A percentile compares a stretch with the other conserved stretches of the same genome.
phyloP scores from a whole-genome alignment of 2,797 vertebrate genomes.

The Myotis myotis region DNA sequence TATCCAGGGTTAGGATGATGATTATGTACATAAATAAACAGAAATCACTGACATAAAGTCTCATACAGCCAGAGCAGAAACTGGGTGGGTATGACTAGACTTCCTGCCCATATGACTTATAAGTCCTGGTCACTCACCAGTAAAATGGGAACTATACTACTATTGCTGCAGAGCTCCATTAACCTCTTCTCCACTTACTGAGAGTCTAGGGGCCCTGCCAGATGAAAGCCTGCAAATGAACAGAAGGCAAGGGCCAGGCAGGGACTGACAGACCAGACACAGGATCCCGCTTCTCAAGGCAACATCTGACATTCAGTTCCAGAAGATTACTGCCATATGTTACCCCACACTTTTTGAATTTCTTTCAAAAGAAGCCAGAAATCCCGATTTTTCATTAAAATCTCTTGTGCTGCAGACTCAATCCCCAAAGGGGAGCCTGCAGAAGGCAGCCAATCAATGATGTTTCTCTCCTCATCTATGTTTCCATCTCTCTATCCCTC shows the following conservation, averaged over 20 bases:
- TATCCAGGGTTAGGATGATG: background rate
- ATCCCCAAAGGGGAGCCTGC: background rate
- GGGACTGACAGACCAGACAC: background rate
- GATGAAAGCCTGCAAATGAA: background rate
- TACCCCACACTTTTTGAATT: background rate
- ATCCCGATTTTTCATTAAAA: conserved; percentile 36
- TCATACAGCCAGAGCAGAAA: background rate
- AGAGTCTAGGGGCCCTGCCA: background rate
- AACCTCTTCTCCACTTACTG: background rate
- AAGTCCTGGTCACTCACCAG: background rate
- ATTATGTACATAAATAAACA: background rate
- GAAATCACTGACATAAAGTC: background rate
- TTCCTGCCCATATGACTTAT: background rate
- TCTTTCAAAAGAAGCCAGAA: conserved; percentile 1
- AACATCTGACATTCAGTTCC: background rate
- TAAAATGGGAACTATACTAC: background rate
- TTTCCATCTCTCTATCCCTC: background rate
- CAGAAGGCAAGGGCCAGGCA: background rate
- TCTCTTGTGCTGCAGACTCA: background rate
- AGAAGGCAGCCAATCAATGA: background rate
- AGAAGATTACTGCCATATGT: background rate
- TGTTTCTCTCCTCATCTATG: background rate
- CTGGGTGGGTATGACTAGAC: background rate
- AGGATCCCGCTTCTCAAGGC: background rate
- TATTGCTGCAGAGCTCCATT: background rate